Evolutionary conservation across 2,113 vertebrate genomes (phyloP).

Genomic region (Pterocles burchelli): DNA sequence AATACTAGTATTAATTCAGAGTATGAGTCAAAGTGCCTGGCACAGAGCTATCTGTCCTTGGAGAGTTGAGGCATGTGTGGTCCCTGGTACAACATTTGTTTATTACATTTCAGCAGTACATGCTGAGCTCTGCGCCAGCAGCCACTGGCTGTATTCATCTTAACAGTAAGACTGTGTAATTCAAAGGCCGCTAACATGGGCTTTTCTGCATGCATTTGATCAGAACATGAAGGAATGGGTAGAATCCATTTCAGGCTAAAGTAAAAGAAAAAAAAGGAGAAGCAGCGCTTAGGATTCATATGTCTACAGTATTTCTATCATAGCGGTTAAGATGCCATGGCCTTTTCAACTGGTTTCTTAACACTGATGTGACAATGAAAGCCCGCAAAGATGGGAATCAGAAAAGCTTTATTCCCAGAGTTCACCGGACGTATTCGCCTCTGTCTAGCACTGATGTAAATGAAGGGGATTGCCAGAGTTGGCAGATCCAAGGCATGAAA

Average conservation of each 20-base stretch:
- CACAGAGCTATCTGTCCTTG: neutral
- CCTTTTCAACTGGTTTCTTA: neutral
- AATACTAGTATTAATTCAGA: neutral
- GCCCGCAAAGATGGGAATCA: neutral
- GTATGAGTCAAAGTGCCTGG: neutral
- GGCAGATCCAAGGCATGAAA: neutral
- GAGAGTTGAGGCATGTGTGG: neutral
- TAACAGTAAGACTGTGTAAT: neutral
- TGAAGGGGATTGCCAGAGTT: neutral
- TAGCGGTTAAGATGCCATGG: neutral
- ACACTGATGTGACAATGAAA: neutral
- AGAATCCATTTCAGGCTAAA: neutral
- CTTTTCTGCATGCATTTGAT: neutral
- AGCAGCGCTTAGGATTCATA: neutral
- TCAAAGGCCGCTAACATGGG: neutral
- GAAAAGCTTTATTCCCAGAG: neutral
- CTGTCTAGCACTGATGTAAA: neutral
- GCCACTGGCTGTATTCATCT: neutral
- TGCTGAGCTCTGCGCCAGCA: rapidly evolving
- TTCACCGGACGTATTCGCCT: neutral
- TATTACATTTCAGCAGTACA: neutral
- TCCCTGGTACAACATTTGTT: neutral
- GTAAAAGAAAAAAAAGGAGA: neutral
- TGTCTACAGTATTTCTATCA: neutral
- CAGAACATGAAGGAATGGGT: neutral